These are phyloP conservation scores for Crocodylus rhombifer DNA, from an alignment of 2,797 vertebrate species.

Conservation along the genomic window DNA sequence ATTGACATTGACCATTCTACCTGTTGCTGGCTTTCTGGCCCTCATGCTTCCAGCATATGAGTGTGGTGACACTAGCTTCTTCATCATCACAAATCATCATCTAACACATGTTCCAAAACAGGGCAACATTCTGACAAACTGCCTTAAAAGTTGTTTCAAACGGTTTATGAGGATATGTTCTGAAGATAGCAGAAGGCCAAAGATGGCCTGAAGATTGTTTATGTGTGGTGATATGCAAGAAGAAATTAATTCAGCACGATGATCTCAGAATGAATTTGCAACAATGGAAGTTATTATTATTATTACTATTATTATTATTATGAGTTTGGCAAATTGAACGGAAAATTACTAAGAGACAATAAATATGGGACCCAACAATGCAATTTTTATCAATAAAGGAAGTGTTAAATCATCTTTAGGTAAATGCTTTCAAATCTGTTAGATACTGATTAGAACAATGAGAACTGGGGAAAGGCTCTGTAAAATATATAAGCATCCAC, in stretches of 20 bases:
- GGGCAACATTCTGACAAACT: background rate
- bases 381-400: background rate
- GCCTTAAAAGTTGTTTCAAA: background rate
- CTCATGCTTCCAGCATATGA: too few relatives aligned
- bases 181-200: background rate
- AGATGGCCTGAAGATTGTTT: background rate
- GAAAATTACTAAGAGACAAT: background rate
- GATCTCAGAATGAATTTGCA: background rate
- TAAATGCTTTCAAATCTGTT: slow-evolving; percentile 14
- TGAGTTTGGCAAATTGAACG: background rate
- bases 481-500: background rate
- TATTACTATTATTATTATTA: background rate
- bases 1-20: too few relatives aligned
- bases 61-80: too few relatives aligned
- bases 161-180: background rate
- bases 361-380: background rate
- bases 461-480: background rate
- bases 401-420: background rate
- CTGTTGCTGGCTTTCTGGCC: too few relatives aligned
- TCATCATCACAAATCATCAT: background rate
- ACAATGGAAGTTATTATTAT: background rate
- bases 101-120: background rate
- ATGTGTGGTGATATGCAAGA: background rate
- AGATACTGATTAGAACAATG: slow-evolving; percentile 5
- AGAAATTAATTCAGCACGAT: background rate